phyloP scores from a whole-genome alignment of 2,888 invertebrate genomes.

The Cheilosia urbana region DNA sequence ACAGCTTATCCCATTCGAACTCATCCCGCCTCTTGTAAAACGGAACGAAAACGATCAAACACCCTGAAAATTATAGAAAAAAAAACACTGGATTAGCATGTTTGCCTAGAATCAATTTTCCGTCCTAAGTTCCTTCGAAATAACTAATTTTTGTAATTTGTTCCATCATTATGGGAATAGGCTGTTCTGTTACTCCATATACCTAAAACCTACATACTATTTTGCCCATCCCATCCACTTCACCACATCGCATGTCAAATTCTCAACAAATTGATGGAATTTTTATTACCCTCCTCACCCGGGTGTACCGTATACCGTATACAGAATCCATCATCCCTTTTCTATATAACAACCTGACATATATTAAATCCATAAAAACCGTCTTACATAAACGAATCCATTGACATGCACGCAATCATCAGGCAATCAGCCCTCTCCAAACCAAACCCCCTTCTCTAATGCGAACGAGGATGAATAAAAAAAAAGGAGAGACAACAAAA shows the following conservation, averaged over 20 bases:
- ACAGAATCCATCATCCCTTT: conserved; percentile 18
- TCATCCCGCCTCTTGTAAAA: too few species aligned
- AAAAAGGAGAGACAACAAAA: conserved; percentile 32
- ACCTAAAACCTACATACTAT: too few species aligned
- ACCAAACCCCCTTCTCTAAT: not conserved
- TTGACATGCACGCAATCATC: conserved; percentile 74
- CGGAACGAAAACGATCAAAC: not conserved
- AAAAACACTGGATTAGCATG: conserved; percentile 65
- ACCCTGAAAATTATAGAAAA: not conserved
- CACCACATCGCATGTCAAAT: conserved; percentile 69
- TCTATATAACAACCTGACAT: conserved; percentile 67
- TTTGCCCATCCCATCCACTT: not conserved
- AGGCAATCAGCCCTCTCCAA: conserved; percentile 27
- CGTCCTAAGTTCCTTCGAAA: conserved; percentile 29
- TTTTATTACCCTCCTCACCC: conserved; percentile 57
- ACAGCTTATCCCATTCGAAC: too few species aligned
- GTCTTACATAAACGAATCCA: conserved; percentile 71
- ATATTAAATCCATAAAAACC: conserved; percentile 72
- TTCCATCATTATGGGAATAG: conserved; percentile 54
- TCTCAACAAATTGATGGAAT: conserved; percentile 74
- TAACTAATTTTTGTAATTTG: conserved; percentile 57
- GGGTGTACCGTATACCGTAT: not conserved
- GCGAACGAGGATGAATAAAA: conserved; percentile 7
- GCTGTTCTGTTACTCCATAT: conserved; percentile 2
- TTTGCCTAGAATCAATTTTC: conserved; percentile 59